phyloP scores from a whole-genome alignment of 2,888 invertebrate species.

The Sphecodes monilicornis region DNA sequence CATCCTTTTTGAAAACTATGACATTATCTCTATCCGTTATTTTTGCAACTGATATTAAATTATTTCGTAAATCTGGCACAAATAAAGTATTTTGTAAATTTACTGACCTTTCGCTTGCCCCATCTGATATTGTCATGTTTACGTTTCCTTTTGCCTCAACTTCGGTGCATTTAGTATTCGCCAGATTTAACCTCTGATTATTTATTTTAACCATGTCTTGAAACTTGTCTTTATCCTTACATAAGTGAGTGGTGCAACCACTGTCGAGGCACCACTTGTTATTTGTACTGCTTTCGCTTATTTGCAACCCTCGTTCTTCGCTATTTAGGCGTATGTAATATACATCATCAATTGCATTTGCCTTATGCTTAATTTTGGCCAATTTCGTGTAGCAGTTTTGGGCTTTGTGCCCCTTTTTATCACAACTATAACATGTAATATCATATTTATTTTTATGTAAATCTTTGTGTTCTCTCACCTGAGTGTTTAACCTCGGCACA shows the following conservation, averaged over 20 bases:
- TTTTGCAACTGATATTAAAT: constrained; percentile 37
- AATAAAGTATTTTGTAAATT: constrained; percentile 18
- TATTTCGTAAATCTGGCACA: constrained; percentile 34
- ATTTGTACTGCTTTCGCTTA: constrained; percentile 1
- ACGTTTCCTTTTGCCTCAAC: constrained; percentile 20
- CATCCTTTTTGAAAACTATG: background rate
- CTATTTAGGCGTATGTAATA: background rate
- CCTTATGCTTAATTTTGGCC: background rate
- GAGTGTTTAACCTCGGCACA: too few species aligned
- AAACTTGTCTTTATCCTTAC: constrained; percentile 24
- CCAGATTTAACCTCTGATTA: constrained; percentile 27
- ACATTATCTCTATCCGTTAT: constrained; percentile 22
- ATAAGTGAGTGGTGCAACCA: constrained; percentile 35
- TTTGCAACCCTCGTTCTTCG: background rate
- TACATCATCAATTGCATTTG: background rate
- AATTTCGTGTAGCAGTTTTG: background rate
- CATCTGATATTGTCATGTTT: background rate
- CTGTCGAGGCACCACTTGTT: constrained; percentile 14
- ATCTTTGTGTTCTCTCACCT: background rate
- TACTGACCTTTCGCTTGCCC: constrained; percentile 1
- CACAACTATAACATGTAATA: constrained; percentile 15
- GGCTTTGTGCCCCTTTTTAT: constrained; percentile 18
- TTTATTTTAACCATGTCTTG: background rate
- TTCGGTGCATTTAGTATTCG: background rate
- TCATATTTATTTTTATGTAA: background rate